Conservation (phyloP, 1,140 invertebrate genomes). For the Calycopis cecrops region DNA sequence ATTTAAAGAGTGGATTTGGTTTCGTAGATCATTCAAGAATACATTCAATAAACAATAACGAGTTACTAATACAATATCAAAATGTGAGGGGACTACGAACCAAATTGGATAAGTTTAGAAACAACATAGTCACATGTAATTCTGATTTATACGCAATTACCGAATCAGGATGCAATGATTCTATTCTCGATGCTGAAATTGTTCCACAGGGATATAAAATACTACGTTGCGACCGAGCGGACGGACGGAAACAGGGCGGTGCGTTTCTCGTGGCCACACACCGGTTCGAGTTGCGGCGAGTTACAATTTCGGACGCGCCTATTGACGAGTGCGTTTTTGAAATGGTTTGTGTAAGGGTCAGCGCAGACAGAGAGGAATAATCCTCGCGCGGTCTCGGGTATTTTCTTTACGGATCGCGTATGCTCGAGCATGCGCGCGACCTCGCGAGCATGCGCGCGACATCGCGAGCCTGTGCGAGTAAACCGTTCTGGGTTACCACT, state of each 20-base stretch:
- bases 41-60: conserved; percentile 4
- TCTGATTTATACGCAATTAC: background rate
- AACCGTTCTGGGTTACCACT: no score
- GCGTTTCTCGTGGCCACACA: conserved; percentile 1
- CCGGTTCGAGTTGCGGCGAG: background rate
- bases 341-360: no score
- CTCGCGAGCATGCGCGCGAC: no score
- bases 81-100: conserved; percentile 24
- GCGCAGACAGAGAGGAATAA: no score
- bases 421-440: no score
- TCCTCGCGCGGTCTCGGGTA: no score
- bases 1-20: conserved; percentile 35
- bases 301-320: no score
- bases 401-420: no score
- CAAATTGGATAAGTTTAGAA: conserved; percentile 17
- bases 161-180: background rate
- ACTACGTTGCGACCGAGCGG: conserved; percentile 7
- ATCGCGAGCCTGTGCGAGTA: no score
- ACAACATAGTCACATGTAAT: background rate
- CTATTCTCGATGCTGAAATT: background rate
- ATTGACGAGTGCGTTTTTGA: no score
- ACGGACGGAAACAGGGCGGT: background rate
- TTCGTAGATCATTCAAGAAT: conserved; percentile 21
- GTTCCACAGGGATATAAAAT: background rate
- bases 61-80: conserved; percentile 22